Conservation (phyloP, 2,113 vertebrate genomes). For the Probosciger aterrimus region DNA sequence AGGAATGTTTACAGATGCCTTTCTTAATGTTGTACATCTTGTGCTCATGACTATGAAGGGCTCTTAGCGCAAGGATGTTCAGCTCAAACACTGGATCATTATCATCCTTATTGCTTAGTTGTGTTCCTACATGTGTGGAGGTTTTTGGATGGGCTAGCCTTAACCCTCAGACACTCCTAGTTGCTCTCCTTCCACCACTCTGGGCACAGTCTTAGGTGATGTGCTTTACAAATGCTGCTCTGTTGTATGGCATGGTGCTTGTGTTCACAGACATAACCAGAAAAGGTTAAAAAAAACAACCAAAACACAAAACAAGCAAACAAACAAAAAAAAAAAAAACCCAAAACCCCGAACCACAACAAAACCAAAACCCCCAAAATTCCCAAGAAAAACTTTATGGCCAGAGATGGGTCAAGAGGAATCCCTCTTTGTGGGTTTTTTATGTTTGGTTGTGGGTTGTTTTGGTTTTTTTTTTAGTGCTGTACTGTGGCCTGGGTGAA, state of each 20-base stretch:
- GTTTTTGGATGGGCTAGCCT: neutral
- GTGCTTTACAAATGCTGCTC: neutral
- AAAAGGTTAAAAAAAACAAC: neutral
- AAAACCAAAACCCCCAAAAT: neutral
- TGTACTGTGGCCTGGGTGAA: neutral
- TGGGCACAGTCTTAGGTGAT: neutral
- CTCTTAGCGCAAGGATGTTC: neutral
- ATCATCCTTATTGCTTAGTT: neutral
- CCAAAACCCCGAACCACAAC: neutral
- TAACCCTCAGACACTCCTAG: neutral
- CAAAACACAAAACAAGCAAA: neutral
- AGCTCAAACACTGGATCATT: neutral
- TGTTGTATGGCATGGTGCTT: neutral
- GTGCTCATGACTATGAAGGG: neutral
- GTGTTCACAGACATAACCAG: neutral
- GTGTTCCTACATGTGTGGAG: neutral
- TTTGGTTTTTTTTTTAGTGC: neutral
- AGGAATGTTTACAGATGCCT: neutral
- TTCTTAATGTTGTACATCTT: neutral
- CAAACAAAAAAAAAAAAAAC: too few species aligned
- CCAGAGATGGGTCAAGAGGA: neutral
- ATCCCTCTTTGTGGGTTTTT: neutral
- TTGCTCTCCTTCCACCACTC: neutral
- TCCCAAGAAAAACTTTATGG: neutral
- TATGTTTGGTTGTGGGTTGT: neutral